phyloP scores from a whole-genome alignment of 53 echinoderm and acorn worm species.

The Patiria pectinifera region DNA sequence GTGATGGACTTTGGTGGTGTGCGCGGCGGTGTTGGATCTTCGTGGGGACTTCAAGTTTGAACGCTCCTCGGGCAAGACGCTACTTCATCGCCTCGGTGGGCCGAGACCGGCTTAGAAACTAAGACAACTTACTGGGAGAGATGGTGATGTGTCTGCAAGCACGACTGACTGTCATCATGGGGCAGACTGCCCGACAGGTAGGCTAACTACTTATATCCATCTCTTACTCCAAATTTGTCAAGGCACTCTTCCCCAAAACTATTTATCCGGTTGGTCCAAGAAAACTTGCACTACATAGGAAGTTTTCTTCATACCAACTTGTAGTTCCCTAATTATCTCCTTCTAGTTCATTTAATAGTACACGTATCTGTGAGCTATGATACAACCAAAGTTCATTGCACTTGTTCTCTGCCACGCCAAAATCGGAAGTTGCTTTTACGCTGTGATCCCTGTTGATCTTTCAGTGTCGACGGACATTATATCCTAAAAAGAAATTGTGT shows the following conservation, averaged over 20 bases:
- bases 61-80: background rate
- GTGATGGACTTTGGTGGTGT: conserved; percentile 59
- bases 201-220: background rate
- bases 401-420: background rate
- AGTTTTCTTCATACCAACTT: too few species aligned
- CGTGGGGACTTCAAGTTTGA: background rate
- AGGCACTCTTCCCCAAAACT: too few species aligned
- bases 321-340: background rate
- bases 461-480: conserved; percentile 37
- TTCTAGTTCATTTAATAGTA: background rate
- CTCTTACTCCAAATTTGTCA: too few species aligned
- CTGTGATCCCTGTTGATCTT: conserved; percentile 22
- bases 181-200: conserved; percentile 52
- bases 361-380: background rate
- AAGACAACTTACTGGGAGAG: background rate
- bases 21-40: conserved; percentile 34
- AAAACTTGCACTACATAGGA: too few species aligned
- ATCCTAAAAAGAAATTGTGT: background rate
- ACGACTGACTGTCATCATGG: conserved; percentile 18
- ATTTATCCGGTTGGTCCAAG: too few species aligned
- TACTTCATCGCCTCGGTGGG: background rate
- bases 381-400: conserved; percentile 50
- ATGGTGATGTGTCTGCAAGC: conserved; percentile 29
- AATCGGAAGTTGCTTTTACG: conserved; percentile 1
- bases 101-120: background rate